Evolutionary conservation across 2,113 vertebrate genomes (phyloP).

Genomic region (Paratilapia polleni): DNA sequence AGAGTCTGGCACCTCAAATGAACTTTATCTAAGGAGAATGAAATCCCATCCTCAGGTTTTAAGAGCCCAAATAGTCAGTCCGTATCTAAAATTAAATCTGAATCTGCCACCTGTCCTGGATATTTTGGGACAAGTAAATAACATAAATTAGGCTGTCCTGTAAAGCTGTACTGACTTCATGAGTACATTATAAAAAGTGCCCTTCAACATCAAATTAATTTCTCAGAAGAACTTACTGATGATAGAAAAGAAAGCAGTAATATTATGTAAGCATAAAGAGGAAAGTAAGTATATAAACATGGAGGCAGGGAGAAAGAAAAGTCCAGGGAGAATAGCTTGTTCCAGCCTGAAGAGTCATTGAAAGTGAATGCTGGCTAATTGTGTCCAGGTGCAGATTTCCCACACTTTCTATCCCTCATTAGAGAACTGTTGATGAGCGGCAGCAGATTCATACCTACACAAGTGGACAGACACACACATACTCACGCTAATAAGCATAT

Average conservation of each 20-base stretch:
- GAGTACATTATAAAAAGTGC: neutral
- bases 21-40: constrained; percentile 17
- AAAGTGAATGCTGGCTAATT: constrained; percentile 38
- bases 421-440: constrained; percentile 13
- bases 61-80: constrained; percentile 21
- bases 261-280: neutral
- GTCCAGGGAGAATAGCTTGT: neutral
- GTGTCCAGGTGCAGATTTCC: constrained; percentile 55
- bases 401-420: constrained; percentile 32
- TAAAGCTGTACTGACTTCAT: neutral
- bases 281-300: neutral
- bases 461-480: neutral
- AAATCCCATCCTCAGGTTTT: constrained; percentile 28
- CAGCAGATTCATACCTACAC: neutral
- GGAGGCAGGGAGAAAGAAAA: neutral
- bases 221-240: neutral
- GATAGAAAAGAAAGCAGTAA: neutral
- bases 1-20: neutral
- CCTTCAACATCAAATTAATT: neutral
- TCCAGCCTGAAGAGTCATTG: constrained; percentile 3
- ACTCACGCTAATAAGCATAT: constrained; percentile 20
- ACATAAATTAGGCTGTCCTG: constrained; percentile 17
- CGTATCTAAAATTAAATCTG: constrained; percentile 61
- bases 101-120: constrained; percentile 11
- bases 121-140: constrained; percentile 18